Evolutionary conservation across 1,140 invertebrate genomes (phyloP).

Genomic region (Orussus abietinus): DNA sequence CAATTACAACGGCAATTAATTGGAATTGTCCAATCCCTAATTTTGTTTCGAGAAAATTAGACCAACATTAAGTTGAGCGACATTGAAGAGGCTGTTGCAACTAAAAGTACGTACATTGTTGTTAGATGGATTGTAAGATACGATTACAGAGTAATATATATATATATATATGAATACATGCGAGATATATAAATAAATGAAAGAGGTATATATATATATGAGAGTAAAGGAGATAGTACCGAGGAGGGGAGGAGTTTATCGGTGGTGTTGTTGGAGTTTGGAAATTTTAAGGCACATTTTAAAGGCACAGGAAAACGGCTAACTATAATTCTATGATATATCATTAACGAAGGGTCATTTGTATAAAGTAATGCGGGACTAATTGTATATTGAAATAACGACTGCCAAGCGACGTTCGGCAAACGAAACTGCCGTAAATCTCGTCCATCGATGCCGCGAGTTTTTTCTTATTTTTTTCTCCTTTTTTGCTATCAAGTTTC

Average conservation of each 20-base stretch:
- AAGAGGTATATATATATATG: not conserved
- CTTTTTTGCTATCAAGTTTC: too few relatives aligned
- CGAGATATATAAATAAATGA: conserved; percentile 3
- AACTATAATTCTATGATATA: not conserved
- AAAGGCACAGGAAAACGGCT: not conserved
- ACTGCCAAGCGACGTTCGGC: conserved; percentile 17
- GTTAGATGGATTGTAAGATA: conserved; percentile 35
- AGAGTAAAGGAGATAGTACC: conserved; percentile 1
- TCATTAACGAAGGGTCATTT: conserved; percentile 7
- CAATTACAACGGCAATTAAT: too few relatives aligned
- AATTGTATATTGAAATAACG: conserved; percentile 12
- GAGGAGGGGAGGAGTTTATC: not conserved
- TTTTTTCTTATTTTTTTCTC: too few relatives aligned
- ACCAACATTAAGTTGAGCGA: not conserved
- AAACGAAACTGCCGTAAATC: too few relatives aligned
- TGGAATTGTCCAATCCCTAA: too few relatives aligned
- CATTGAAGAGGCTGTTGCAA: conserved; percentile 35
- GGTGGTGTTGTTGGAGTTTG: conserved; percentile 9
- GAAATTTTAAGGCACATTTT: conserved; percentile 10
- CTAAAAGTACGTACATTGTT: conserved; percentile 30
- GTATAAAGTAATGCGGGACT: conserved; percentile 12
- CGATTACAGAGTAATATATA: conserved; percentile 36
- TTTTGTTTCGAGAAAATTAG: not conserved
- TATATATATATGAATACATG: conserved; percentile 20
- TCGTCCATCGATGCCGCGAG: too few relatives aligned